Conservation (phyloP, 2,113 vertebrate genomes). For the Tor tambroides region DNA sequence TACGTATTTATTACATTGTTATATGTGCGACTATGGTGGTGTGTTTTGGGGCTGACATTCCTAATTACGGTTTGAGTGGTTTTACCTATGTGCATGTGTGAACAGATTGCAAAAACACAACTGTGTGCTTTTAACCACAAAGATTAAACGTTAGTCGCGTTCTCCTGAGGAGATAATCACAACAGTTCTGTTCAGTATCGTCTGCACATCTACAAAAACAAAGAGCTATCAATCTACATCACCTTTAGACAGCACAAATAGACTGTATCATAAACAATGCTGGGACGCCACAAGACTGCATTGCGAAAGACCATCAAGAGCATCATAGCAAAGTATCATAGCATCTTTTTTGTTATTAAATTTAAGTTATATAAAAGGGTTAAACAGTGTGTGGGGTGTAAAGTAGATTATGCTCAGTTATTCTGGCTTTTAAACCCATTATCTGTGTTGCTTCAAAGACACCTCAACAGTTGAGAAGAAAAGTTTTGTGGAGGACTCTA, state of each 20-base stretch:
- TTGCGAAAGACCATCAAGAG: not conserved
- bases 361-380: not conserved
- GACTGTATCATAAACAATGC: not conserved
- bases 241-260: not conserved
- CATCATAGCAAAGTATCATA: not conserved
- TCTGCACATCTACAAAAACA: not conserved
- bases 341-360: not conserved
- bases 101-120: not conserved
- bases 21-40: not conserved
- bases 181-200: not conserved
- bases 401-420: slow-evolving; percentile 40
- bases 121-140: not conserved
- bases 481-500: slow-evolving; percentile 12
- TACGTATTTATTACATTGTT: not conserved
- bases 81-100: not conserved
- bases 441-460: not conserved
- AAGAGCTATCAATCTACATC: not conserved
- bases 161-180: not conserved
- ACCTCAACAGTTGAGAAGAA: not conserved
- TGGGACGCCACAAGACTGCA: no score
- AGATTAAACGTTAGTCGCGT: not conserved
- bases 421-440: slow-evolving; percentile 39
- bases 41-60: not conserved
- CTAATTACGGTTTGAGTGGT: not conserved
- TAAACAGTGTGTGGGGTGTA: slow-evolving; percentile 3